Evolutionary conservation across 2,888 invertebrate genomes (phyloP).

Genomic region (Drosophila merina): DNA sequence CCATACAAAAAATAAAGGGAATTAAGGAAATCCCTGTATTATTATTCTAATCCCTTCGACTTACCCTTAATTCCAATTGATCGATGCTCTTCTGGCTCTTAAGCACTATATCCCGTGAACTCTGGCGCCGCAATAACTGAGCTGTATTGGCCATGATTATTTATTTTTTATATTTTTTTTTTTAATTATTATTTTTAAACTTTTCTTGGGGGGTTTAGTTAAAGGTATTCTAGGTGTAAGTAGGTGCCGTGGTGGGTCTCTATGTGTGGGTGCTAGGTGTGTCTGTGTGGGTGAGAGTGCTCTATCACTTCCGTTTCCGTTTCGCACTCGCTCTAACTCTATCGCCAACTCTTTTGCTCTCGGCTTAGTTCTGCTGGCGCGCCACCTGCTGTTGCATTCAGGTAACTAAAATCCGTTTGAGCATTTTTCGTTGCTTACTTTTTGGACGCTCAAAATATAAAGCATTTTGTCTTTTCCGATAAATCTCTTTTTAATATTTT

Average conservation of each 20-base stretch:
- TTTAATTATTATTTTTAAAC: not conserved
- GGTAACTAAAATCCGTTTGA: constrained; percentile 25
- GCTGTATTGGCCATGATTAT: constrained; percentile 93
- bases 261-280: constrained; percentile 10
- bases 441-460: constrained; percentile 17
- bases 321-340: not conserved
- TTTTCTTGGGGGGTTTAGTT: not conserved
- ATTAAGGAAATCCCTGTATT: not conserved
- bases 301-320: constrained; percentile 32
- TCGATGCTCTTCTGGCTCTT: constrained; percentile 90
- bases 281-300: constrained; percentile 29
- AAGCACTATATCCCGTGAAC: constrained; percentile 90
- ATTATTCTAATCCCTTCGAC: constrained; percentile 32
- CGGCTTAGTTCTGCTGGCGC: constrained; percentile 3
- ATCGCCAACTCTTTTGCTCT: constrained; percentile 1
- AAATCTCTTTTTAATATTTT: not conserved
- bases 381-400: constrained; percentile 34
- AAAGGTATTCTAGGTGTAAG: constrained; percentile 5
- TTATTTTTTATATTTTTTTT: constrained; percentile 24
- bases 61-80: constrained; percentile 93
- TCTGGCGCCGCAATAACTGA: constrained; percentile 94
- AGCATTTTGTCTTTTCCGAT: constrained; percentile 7
- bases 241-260: constrained; percentile 17
- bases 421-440: constrained; percentile 46
- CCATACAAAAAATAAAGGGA: not conserved